These are phyloP conservation scores for Chelonia mydas DNA, from an alignment of 2,797 vertebrate genomes.

Conservation along the genomic window DNA sequence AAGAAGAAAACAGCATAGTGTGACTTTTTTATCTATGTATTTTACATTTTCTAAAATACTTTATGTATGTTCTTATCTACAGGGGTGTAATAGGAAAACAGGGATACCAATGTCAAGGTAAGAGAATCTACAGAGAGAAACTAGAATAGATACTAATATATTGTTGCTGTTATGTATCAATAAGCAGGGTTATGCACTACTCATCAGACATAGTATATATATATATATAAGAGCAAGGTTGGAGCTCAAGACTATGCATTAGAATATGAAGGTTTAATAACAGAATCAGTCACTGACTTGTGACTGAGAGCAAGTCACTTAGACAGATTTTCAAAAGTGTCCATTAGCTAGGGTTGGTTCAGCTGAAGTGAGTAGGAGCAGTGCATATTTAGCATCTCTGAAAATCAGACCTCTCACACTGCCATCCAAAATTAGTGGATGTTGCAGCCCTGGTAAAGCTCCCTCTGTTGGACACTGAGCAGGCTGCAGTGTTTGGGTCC, in stretches of 20 bases:
- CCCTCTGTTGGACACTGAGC: background rate
- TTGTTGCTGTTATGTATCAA: background rate
- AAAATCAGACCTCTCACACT: background rate
- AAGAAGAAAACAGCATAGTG: background rate
- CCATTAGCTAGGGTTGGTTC: background rate
- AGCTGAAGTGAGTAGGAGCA: background rate
- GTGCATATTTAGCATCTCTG: background rate
- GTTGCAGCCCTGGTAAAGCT: background rate
- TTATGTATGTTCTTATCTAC: slow-evolving; percentile 71
- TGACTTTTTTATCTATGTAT: background rate
- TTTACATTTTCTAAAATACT: slow-evolving; percentile 37
- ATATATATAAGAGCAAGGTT: background rate
- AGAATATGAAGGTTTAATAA: background rate
- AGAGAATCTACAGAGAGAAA: slow-evolving; percentile 69
- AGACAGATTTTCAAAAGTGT: background rate
- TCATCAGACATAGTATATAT: background rate
- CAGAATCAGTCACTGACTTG: background rate
- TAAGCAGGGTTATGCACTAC: background rate
- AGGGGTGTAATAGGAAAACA: slow-evolving; percentile 99
- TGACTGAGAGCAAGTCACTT: background rate
- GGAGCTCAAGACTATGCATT: background rate
- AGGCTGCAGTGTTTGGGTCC: background rate
- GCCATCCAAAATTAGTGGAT: background rate
- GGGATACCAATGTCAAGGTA: slow-evolving; percentile 99
- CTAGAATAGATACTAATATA: background rate